Evolutionary conservation across 2,888 invertebrate genomes (phyloP).

Genomic region (Ptychoptera albimana): DNA sequence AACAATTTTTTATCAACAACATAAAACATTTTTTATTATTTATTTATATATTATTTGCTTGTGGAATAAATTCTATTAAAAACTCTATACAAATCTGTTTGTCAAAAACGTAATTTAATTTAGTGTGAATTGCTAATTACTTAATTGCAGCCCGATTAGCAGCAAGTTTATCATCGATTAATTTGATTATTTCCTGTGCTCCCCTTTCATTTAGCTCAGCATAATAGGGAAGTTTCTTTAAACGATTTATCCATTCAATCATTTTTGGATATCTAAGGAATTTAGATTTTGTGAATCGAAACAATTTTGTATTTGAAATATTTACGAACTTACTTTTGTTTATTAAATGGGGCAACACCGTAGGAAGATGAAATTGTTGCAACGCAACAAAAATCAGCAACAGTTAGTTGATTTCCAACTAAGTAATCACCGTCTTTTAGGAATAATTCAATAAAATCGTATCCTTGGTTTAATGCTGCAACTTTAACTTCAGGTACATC

Average conservation of each 20-base stretch:
- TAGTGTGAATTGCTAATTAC: too few relatives aligned
- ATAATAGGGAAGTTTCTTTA: constrained; percentile 20
- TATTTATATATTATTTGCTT: too few relatives aligned
- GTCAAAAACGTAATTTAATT: too few relatives aligned
- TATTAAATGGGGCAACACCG: neutral
- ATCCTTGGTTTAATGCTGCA: constrained; percentile 20
- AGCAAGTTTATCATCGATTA: constrained; percentile 10
- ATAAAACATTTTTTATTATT: too few relatives aligned
- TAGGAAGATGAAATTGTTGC: neutral
- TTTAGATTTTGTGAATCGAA: too few relatives aligned
- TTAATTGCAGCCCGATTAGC: too few relatives aligned
- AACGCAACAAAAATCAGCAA: neutral
- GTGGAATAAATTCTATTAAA: too few relatives aligned
- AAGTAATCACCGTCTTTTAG: constrained; percentile 19
- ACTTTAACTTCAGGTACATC: constrained; percentile 15
- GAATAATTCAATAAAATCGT: constrained; percentile 19
- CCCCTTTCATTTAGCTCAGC: constrained; percentile 18
- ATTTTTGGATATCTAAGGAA: constrained; percentile 18
- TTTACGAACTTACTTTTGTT: neutral
- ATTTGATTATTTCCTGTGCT: constrained; percentile 13
- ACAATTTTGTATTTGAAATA: too few relatives aligned
- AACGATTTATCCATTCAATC: constrained; percentile 18
- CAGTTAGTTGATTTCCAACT: constrained; percentile 11
- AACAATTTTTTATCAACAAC: too few relatives aligned
- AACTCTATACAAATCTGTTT: too few relatives aligned